phyloP scores from a whole-genome alignment of 2,888 invertebrate species.

The Gandaritis pyraliata region DNA sequence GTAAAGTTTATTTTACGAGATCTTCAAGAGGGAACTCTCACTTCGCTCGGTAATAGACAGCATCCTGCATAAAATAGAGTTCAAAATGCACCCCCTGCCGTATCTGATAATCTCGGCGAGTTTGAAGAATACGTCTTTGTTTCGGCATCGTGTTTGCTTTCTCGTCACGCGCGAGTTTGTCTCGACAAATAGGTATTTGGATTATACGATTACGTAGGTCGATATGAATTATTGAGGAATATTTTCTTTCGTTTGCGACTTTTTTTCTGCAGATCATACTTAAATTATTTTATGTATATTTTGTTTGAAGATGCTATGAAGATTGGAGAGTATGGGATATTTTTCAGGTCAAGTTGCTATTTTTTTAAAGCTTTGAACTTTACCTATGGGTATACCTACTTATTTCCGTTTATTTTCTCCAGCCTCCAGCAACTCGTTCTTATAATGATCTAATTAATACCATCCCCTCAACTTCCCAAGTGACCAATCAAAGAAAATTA shows the following conservation, averaged over 20 bases:
- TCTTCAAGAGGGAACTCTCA: neutral
- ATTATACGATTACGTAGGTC: conserved; percentile 14
- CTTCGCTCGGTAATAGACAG: neutral
- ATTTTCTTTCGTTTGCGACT: conserved; percentile 10
- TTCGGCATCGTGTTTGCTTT: conserved; percentile 39
- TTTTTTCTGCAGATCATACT: neutral
- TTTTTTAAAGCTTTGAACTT: no score
- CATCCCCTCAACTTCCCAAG: conserved; percentile 7
- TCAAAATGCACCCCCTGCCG: neutral
- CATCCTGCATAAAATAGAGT: neutral
- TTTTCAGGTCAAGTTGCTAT: no score
- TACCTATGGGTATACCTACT: no score
- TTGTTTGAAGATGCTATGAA: no score
- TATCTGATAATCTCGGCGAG: conserved; percentile 16
- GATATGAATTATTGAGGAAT: conserved; percentile 25
- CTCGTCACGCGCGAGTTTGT: conserved; percentile 41
- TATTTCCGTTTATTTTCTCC: neutral
- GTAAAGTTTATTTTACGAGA: neutral
- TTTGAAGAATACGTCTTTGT: conserved; percentile 41
- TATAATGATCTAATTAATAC: conserved; percentile 21
- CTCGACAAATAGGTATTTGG: conserved; percentile 29
- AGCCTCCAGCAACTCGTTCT: neutral
- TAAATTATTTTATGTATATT: no score
- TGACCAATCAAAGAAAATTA: conserved; percentile 27
- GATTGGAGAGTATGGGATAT: no score